A percentile compares a stretch with the other conserved stretches of the same genome.
These are phyloP conservation scores for Molanna angustata DNA, from an alignment of 2,888 invertebrate genomes.

Conservation along the genomic window DNA sequence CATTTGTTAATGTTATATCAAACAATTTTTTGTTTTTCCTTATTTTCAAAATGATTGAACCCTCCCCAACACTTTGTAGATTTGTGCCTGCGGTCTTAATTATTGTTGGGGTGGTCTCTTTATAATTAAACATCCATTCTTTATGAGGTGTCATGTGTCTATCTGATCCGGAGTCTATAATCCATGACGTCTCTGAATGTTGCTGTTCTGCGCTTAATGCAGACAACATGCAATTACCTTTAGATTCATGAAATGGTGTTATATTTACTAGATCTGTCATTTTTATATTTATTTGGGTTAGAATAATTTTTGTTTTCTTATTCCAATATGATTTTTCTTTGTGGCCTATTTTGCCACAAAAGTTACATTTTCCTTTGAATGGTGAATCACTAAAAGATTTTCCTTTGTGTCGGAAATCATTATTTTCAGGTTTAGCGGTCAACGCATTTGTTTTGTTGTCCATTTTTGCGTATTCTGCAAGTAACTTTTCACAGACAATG, in stretches of 20 bases:
- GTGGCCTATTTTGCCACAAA: slow-evolving; percentile 1
- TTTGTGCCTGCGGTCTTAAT: slow-evolving; percentile 1
- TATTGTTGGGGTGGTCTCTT: background rate
- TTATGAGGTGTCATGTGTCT: background rate
- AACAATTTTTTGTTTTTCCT: background rate
- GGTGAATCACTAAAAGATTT: background rate
- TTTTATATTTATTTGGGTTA: background rate
- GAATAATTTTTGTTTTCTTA: background rate
- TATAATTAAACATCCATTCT: background rate
- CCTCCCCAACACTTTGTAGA: slow-evolving; percentile 2
- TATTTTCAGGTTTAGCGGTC: background rate
- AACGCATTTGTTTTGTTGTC: background rate
- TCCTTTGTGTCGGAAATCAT: background rate
- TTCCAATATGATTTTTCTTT: background rate
- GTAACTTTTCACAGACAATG: slow-evolving; percentile 3
- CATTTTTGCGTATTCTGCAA: background rate
- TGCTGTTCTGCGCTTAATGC: background rate
- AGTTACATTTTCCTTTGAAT: background rate
- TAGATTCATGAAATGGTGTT: background rate
- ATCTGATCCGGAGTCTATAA: slow-evolving; percentile 1
- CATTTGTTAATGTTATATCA: background rate
- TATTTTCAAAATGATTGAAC: background rate
- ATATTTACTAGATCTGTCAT: background rate
- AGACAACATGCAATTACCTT: background rate
- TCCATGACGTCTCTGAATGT: background rate